These are phyloP conservation scores for Abrostola tripartita DNA, from an alignment of 2,888 invertebrate genomes.

Conservation along the genomic window DNA sequence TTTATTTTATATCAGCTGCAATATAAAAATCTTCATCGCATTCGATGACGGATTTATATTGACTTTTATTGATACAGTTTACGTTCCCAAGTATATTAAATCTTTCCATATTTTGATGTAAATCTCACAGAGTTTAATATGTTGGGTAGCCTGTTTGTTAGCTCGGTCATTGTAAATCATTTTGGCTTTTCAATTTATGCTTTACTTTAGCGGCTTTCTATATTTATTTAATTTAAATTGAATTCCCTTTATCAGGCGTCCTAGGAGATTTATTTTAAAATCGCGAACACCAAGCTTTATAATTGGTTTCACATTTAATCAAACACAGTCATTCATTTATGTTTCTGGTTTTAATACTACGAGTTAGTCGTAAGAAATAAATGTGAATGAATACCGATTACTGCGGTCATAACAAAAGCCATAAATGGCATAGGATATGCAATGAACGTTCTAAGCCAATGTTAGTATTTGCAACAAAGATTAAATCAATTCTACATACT, in stretches of 20 bases:
- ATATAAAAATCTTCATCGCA: conserved; percentile 48
- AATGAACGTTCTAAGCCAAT: conserved; percentile 19
- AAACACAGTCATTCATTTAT: not conserved
- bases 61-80: conserved; percentile 55
- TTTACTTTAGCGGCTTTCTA: not conserved
- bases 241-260: not conserved
- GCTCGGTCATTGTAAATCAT: conserved; percentile 29
- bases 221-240: not conserved
- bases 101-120: conserved; percentile 47
- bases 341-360: conserved; percentile 6
- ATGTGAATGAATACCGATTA: conserved; percentile 18
- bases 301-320: not conserved
- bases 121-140: conserved; percentile 30
- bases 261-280: not conserved
- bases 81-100: conserved; percentile 45
- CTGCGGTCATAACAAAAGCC: conserved; percentile 27
- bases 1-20: conserved; percentile 45
- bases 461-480: conserved; percentile 43
- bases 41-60: conserved; percentile 51
- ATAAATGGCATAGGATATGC: conserved; percentile 38
- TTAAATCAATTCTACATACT: conserved; percentile 32
- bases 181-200: conserved; percentile 10
- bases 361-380: conserved; percentile 9
- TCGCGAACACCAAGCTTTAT: not conserved
- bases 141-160: conserved; percentile 26